These are phyloP conservation scores for Petrolisthes cinctipes DNA, from an alignment of 2,888 invertebrate species.

Conservation along the genomic window DNA sequence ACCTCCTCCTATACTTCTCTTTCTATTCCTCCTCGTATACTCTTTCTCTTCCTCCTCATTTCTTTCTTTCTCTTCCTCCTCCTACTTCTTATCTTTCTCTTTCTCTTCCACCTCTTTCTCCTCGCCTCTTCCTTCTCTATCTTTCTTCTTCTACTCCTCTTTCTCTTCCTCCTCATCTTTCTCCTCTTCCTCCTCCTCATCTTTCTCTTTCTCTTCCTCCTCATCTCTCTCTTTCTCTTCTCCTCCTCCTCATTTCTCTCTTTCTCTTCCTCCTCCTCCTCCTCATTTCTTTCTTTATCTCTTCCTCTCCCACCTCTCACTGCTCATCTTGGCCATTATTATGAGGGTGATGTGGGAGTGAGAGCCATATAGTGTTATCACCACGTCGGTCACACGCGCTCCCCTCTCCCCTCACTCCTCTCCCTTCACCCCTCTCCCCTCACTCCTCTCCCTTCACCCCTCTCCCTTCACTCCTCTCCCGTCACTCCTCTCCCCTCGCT, in stretches of 20 bases:
- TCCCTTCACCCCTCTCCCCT: not conserved
- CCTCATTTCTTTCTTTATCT: not conserved
- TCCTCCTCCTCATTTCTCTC: not conserved
- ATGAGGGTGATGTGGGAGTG: constrained; percentile 36
- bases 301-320: not conserved
- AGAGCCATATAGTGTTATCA: constrained; percentile 17
- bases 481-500: not conserved
- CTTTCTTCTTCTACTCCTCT: not conserved
- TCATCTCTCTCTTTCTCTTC: not conserved
- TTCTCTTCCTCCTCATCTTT: not conserved
- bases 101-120: not conserved
- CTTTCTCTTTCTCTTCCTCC: not conserved
- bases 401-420: not conserved
- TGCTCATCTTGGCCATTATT: constrained; percentile 31
- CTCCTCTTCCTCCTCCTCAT: not conserved
- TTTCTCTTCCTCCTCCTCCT: not conserved
- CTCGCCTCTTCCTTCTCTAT: not conserved
- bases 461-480: not conserved
- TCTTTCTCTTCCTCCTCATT: not conserved
- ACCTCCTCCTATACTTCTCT: not conserved
- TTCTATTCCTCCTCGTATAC: not conserved
- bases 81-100: not conserved
- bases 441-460: not conserved
- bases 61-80: not conserved
- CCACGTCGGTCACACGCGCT: not conserved